phyloP scores from a whole-genome alignment of 2,888 invertebrate genomes.

The Hypsopygia costalis region DNA sequence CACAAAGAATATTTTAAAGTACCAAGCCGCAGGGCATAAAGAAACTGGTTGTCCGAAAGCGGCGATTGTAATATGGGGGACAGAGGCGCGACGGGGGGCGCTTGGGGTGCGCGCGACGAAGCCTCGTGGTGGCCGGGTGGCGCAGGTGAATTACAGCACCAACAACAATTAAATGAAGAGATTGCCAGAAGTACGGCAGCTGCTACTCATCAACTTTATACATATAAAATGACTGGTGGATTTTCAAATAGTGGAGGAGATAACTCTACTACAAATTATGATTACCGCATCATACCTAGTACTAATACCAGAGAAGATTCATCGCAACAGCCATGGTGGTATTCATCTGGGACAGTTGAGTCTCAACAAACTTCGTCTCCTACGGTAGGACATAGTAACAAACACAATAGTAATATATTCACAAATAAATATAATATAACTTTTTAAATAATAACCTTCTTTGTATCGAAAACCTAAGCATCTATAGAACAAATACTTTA shows the following conservation, averaged over 20 bases:
- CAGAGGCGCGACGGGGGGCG: slow-evolving; percentile 77
- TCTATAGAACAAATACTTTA: too few species aligned
- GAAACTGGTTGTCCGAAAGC: slow-evolving; percentile 69
- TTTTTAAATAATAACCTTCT: too few species aligned
- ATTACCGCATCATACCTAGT: slow-evolving; percentile 86
- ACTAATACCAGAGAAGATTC: slow-evolving; percentile 73
- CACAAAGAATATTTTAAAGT: slow-evolving; percentile 43
- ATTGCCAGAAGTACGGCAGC: slow-evolving; percentile 68
- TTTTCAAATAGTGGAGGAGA: slow-evolving; percentile 86
- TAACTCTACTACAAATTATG: slow-evolving; percentile 85
- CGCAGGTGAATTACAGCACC: slow-evolving; percentile 74
- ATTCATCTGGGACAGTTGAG: slow-evolving; percentile 83
- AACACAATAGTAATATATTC: background rate
- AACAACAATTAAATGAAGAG: slow-evolving; percentile 73
- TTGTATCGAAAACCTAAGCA: too few species aligned
- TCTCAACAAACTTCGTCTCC: slow-evolving; percentile 71
- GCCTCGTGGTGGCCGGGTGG: slow-evolving; percentile 78
- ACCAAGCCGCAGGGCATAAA: slow-evolving; percentile 48
- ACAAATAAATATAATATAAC: too few species aligned
- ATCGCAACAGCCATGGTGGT: slow-evolving; percentile 85
- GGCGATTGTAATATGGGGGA: slow-evolving; percentile 73
- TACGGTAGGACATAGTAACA: slow-evolving; percentile 49
- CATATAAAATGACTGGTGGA: slow-evolving; percentile 92
- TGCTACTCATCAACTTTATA: slow-evolving; percentile 87
- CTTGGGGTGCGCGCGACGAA: slow-evolving; percentile 81